Base-by-base conservation (phyloP, 2,113 vertebrate genomes). In the Pagrus major region DNA sequence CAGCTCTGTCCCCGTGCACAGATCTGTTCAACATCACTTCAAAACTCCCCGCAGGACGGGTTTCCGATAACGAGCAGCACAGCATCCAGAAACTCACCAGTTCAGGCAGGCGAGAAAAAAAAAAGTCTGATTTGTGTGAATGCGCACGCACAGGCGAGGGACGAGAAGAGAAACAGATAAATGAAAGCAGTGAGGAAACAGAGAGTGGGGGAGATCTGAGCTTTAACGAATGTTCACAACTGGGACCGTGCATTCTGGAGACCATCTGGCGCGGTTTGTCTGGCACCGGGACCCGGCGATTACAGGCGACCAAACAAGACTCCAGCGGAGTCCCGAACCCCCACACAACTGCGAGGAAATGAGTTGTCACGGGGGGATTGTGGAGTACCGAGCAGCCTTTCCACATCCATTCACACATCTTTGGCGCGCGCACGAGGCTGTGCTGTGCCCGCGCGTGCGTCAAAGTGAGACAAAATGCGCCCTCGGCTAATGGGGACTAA, bases 181-280 rank as follows among this genome's bases (percentile, higher is more conserved):
- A n/a, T n/a, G n/a, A n/a, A 27, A 3, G 92, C 1, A 20, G 23
- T n/a, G n/a, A n/a, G 41, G 33, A 35, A 35, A 35, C 33, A 35
- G 33, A 35, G 7, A 35, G 33, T 5, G 3, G 11, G 16, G 74
- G 81, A 94, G 88, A 93, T 91, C 93, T 94, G 88, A 89, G 83
- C 54, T 88, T 90, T 86, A 83, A 80, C 75, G 51, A 84, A 79
- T 93, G 92, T 86, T 92, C 94, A 94, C 95, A 94, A 96, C 89
- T 91, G 94, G 93, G 93, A 95, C 93, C 89, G 94, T 76, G 94
- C 93, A 94, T 95, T 95, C 87, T 91, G 93, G 93, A 89, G 93
- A 95, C 96, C 96, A 97, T 97, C 96, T 97, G 96, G 95, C 94
- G 91, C 90, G 88, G 93, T 94, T 94, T 92, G 92, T 93, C 92